A percentile compares a stretch with the other conserved stretches of the same genome.
Conservation (phyloP, 2,888 invertebrate species). For the Coelopa pilipes region DNA sequence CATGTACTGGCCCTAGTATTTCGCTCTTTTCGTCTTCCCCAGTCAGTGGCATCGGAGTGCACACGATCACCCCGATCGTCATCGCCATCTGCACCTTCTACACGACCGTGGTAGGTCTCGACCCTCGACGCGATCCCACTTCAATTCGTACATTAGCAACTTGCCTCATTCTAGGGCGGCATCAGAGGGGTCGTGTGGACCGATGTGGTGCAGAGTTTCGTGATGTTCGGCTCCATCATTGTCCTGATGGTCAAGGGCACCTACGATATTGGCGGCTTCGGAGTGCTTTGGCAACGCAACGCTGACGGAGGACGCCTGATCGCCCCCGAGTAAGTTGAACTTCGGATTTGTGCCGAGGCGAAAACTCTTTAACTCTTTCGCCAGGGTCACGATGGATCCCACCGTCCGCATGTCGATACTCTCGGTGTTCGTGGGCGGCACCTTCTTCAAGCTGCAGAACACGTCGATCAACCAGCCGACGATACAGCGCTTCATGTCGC, state of each 20-base stretch:
- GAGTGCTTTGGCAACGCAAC: slow-evolving; percentile 74
- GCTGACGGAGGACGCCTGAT: slow-evolving; percentile 77
- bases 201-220: slow-evolving; percentile 80
- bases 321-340: slow-evolving; percentile 72
- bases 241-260: slow-evolving; percentile 80
- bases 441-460: slow-evolving; percentile 78
- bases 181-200: slow-evolving; percentile 85
- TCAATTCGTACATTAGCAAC: neutral
- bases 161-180: slow-evolving; percentile 71
- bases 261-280: slow-evolving; percentile 75
- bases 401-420: slow-evolving; percentile 83
- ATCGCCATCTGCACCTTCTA: slow-evolving; percentile 86
- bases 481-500: slow-evolving; percentile 83
- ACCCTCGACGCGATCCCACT: neutral
- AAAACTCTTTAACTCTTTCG: neutral
- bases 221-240: slow-evolving; percentile 80
- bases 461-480: slow-evolving; percentile 84
- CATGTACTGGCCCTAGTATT: neutral
- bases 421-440: slow-evolving; percentile 79
- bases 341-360: neutral
- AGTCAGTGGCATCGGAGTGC: slow-evolving; percentile 77
- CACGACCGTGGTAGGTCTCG: slow-evolving; percentile 81
- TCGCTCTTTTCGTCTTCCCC: neutral
- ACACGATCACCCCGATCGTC: slow-evolving; percentile 82
- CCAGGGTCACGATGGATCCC: slow-evolving; percentile 81